These are phyloP conservation scores for Globodera rostochiensis DNA, from an alignment of 1,140 invertebrate species.

Conservation along the genomic window DNA sequence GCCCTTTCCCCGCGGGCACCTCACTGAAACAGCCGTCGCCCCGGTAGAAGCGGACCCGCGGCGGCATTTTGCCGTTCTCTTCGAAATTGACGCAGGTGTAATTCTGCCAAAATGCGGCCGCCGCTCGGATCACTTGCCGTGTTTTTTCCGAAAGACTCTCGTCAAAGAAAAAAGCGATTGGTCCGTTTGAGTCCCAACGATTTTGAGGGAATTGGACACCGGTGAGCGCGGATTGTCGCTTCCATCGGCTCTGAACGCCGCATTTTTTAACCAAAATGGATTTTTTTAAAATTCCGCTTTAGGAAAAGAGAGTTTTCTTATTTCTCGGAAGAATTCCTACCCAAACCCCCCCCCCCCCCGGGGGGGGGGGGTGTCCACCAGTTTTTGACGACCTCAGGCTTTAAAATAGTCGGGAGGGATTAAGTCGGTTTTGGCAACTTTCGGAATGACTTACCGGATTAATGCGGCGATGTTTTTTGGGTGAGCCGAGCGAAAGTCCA, in stretches of 20 bases:
- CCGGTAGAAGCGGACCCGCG: slow-evolving; percentile 43
- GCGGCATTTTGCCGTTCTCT: slow-evolving; percentile 32
- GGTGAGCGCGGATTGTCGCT: slow-evolving; percentile 45
- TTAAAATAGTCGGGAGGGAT: no score
- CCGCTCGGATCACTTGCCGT: slow-evolving; percentile 41
- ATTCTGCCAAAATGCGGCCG: slow-evolving; percentile 43
- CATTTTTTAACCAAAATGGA: no score
- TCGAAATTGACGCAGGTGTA: slow-evolving; percentile 46
- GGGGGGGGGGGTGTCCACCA: no score
- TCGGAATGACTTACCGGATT: neutral
- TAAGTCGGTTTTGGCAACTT: no score
- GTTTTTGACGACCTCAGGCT: no score
- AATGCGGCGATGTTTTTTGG: neutral
- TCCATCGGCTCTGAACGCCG: slow-evolving; percentile 10
- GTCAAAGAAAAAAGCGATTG: slow-evolving; percentile 45
- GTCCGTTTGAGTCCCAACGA: slow-evolving; percentile 32
- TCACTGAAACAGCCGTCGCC: slow-evolving; percentile 42
- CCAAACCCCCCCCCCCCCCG: no score
- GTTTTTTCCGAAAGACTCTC: slow-evolving; percentile 15
- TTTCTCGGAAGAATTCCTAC: no score
- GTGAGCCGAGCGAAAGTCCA: neutral
- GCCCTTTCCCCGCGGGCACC: neutral
- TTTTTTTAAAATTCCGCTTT: no score
- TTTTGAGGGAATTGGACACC: slow-evolving; percentile 34
- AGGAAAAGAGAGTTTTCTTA: no score